Conservation (phyloP, 2,888 invertebrate genomes). For the Synergus japonicus region DNA sequence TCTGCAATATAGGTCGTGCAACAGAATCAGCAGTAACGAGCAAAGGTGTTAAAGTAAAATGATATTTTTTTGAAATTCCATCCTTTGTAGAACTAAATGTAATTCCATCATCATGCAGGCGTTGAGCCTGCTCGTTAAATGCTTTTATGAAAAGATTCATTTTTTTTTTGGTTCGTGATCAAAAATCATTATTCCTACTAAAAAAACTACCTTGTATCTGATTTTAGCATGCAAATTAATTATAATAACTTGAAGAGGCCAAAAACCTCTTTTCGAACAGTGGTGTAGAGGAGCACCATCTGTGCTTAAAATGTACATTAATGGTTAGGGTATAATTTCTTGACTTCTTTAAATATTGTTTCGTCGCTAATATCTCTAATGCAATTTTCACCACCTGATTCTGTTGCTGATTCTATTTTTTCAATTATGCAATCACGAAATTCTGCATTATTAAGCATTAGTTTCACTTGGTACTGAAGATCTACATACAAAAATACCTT, state of each 20-base stretch:
- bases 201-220: not conserved
- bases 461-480: not conserved
- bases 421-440: not conserved
- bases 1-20: too few relatives aligned
- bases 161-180: not conserved
- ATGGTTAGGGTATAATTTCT: not conserved
- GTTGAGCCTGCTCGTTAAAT: not conserved
- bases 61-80: not conserved
- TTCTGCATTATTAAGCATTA: not conserved
- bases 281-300: not conserved
- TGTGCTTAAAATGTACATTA: conserved; percentile 19
- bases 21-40: not conserved
- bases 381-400: not conserved
- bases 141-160: conserved; percentile 17
- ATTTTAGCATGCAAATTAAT: conserved; percentile 12
- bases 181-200: conserved; percentile 18
- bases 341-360: too few relatives aligned
- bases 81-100: not conserved
- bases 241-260: conserved; percentile 8
- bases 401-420: not conserved
- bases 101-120: conserved; percentile 4
- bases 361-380: too few relatives aligned
- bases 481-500: not conserved
- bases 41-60: not conserved
- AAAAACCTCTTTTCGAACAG: conserved; percentile 2